Conservation (phyloP, 2,797 vertebrate genomes). For the Phataginus tetradactyla region DNA sequence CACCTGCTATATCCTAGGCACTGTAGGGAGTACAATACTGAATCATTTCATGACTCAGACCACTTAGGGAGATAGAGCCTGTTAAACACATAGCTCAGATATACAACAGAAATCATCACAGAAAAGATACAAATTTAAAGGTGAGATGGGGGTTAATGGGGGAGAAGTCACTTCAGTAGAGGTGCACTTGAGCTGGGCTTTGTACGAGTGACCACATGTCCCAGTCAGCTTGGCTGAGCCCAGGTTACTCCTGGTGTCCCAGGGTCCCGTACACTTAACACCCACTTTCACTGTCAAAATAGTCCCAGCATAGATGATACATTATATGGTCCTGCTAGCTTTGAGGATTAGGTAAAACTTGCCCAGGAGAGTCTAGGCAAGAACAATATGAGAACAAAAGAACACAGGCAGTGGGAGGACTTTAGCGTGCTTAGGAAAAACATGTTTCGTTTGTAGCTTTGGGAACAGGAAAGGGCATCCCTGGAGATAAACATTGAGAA, state of each 20-base stretch:
- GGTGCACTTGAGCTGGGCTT: neutral
- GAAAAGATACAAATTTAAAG: neutral
- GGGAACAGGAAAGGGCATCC: neutral
- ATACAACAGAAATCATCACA: neutral
- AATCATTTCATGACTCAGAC: neutral
- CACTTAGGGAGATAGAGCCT: neutral
- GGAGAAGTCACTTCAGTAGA: neutral
- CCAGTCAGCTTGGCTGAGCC: neutral
- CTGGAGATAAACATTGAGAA: neutral
- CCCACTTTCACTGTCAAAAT: neutral
- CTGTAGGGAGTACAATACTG: neutral
- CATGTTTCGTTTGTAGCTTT: neutral
- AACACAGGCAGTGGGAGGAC: neutral
- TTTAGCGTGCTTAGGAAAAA: neutral
- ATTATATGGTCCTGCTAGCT: neutral
- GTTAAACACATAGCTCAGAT: neutral
- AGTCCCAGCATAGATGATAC: neutral
- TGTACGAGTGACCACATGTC: neutral
- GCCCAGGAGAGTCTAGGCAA: neutral
- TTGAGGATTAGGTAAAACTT: neutral
- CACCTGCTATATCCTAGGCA: neutral
- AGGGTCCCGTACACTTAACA: neutral
- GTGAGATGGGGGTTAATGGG: neutral
- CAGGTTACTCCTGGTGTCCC: neutral
- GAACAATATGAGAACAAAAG: neutral